A percentile compares a stretch with the other conserved stretches of the same genome.
Evolutionary conservation across 1,140 invertebrate species (phyloP).

Genomic region (Drosophila obscura): DNA sequence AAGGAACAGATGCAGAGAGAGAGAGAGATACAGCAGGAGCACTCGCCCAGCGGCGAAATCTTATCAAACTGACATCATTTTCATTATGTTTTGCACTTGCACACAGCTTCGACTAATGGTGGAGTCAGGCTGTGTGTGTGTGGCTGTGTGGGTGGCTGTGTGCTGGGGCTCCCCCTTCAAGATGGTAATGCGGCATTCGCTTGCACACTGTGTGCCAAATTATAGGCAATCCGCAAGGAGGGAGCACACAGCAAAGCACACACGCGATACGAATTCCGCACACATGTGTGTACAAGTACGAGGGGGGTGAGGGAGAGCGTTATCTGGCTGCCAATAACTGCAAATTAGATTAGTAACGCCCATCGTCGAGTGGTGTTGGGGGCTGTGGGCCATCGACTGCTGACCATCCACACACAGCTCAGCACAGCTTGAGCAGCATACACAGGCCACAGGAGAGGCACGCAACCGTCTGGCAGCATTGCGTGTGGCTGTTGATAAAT

Average conservation of each 20-base stretch:
- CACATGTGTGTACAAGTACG: constrained; percentile 46
- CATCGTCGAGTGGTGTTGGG: constrained; percentile 3
- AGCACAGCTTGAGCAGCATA: background rate
- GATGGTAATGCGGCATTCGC: constrained; percentile 28
- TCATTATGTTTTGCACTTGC: constrained; percentile 77
- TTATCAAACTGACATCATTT: constrained; percentile 80
- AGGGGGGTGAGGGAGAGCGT: constrained; percentile 25
- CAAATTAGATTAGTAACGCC: constrained; percentile 78
- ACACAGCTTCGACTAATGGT: constrained; percentile 73
- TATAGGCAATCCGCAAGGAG: constrained; percentile 56
- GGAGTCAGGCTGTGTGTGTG: constrained; percentile 15
- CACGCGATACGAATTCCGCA: constrained; percentile 70
- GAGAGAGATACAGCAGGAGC: background rate
- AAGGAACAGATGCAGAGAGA: background rate
- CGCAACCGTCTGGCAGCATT: background rate
- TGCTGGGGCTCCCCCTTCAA: background rate
- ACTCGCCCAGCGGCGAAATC: constrained; percentile 56
- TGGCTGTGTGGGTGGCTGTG: background rate
- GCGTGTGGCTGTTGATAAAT: constrained; percentile 47
- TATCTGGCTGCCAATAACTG: constrained; percentile 76
- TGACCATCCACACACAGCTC: constrained; percentile 20
- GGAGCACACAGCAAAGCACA: constrained; percentile 30
- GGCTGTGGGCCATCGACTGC: constrained; percentile 5
- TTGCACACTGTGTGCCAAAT: constrained; percentile 32
- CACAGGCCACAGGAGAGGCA: background rate